Conservation (phyloP, 2,797 vertebrate species). For the Sebastes taczanowskii region DNA sequence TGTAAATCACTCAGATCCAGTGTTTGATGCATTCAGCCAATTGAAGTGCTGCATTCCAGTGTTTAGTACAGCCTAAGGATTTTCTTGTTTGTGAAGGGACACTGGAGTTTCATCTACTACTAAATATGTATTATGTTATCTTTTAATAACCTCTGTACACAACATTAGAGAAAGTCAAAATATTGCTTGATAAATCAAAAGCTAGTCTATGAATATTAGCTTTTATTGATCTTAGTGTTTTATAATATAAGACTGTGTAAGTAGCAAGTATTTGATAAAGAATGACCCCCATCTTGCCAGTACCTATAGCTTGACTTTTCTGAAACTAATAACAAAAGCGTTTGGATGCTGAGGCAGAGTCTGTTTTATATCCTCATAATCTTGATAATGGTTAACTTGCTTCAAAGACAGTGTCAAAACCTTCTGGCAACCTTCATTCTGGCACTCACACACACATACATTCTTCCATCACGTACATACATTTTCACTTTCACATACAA, state of each 20-base stretch:
- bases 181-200: not conserved
- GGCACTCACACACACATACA: too few species aligned
- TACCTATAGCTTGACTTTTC: not conserved
- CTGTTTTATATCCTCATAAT: too few species aligned
- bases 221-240: not conserved
- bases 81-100: not conserved
- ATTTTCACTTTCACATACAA: too few species aligned
- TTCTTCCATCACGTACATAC: too few species aligned
- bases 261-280: not conserved
- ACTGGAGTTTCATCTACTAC: not conserved
- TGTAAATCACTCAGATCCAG: not conserved
- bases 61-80: not conserved
- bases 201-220: too few species aligned
- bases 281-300: not conserved
- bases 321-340: not conserved
- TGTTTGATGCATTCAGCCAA: not conserved
- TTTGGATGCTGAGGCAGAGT: not conserved
- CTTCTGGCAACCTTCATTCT: too few species aligned
- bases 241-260: not conserved
- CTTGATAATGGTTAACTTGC: too few species aligned
- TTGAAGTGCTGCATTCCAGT: not conserved
- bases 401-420: too few species aligned
- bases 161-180: not conserved
- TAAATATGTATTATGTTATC: not conserved
- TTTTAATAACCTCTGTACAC: not conserved